Evolutionary conservation across 2,888 invertebrate species (phyloP), one percentile per base, ranked within the genome.

Genomic region (Meandrusa payeni): DNA sequence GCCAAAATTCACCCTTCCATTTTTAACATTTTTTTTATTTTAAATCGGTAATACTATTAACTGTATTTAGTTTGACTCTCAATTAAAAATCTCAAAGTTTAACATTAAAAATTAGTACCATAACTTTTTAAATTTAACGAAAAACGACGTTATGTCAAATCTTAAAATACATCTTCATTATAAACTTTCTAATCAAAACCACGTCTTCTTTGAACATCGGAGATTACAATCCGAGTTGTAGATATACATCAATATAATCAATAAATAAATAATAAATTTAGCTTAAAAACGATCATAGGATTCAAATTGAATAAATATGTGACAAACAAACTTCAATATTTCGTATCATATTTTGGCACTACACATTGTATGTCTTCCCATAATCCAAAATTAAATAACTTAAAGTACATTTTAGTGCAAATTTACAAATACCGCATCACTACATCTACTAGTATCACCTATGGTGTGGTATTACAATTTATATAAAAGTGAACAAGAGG

Each of bases 401-500:
- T 64, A 66, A 56, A 33, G 50, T 62, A 59, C 64, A n/a, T n/a
- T n/a, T n/a, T 50, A 63, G 81, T 83, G 82, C 82, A 73, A 61
- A 62, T 66, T 70, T 64, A 61, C 51, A 61, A 66, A 61, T 69
- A 70, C 63, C 59, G 64, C 64, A 54, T 62, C 51, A 42, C 69
- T 72, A 72, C 70, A 53, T 41, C 64, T 69, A 71, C 69, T 45
- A 62, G 56, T 69, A 78, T 76, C 59, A 67, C 70, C 81, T 85
- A 81, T 65, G 59, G 64, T 56, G 76, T 78, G 83, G 73, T 68
- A 64, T 85, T 85, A 81, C 82, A 85, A 82, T 85, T 82, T 81
- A 81, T 87, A 88, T 86, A 88, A 88, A 87, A 85, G 88, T 88
- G 88, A 86, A 86, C 77, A 86, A 87, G 83, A 88, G 88, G 88